Percentiles rank a stretch among this genome's conserved stretches.
phyloP scores from a whole-genome alignment of 1,140 invertebrate genomes.

The Hermetia illucens region DNA sequence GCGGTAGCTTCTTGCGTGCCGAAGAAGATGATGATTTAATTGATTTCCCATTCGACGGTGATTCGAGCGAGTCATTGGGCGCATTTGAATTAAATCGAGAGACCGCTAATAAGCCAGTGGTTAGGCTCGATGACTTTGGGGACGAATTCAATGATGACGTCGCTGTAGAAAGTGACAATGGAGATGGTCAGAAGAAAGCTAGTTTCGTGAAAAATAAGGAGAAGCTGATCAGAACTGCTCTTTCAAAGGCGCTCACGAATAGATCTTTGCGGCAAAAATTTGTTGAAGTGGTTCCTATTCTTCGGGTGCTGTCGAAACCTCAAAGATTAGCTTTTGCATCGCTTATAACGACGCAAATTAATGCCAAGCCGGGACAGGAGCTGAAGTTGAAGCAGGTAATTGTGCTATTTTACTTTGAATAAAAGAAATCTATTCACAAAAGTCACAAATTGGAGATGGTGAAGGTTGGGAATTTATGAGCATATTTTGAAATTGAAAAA shows the following conservation, averaged over 20 bases:
- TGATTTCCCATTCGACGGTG: too few species aligned
- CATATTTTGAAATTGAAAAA: not conserved
- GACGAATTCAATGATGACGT: too few species aligned
- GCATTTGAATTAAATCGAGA: too few species aligned
- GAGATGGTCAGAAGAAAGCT: too few species aligned
- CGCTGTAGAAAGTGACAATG: too few species aligned
- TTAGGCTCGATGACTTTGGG: too few species aligned
- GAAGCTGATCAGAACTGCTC: constrained; percentile 25
- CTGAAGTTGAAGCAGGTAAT: constrained; percentile 37
- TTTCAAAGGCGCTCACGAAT: constrained; percentile 22
- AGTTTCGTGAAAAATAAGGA: too few species aligned
- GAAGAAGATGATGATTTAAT: too few species aligned
- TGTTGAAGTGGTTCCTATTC: constrained; percentile 44
- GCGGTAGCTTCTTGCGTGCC: too few species aligned
- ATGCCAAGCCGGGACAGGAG: constrained; percentile 31
- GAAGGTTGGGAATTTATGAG: not conserved
- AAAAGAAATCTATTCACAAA: too few species aligned
- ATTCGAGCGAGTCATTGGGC: too few species aligned
- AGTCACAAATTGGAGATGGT: not conserved
- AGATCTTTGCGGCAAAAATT: constrained; percentile 30
- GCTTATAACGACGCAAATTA: constrained; percentile 43
- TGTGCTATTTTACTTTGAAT: not conserved
- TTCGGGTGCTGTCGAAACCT: constrained; percentile 41
- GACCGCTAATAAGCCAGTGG: too few species aligned
- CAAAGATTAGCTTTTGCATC: constrained; percentile 43